Evolutionary conservation across 2,113 vertebrate species (phyloP).

Genomic region (Phaethon lepturus): DNA sequence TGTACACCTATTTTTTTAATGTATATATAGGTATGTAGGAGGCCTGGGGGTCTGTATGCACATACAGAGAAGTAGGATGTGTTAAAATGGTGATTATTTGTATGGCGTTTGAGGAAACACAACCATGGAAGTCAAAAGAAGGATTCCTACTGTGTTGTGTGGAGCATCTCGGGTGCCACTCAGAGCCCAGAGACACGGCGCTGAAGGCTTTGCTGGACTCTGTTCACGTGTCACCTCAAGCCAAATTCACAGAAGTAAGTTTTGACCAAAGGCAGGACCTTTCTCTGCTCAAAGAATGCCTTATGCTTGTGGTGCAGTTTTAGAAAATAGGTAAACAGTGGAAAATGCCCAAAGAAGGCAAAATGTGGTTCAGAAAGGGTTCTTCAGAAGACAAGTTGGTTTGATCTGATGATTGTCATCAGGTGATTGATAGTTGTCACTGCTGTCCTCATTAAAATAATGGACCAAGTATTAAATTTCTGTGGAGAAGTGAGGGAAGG

Average conservation of each 20-base stretch:
- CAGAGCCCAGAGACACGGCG: accelerated
- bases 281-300: not conserved
- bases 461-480: not conserved
- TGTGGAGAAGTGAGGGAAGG: not conserved
- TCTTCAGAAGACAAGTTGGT: not conserved
- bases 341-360: not conserved
- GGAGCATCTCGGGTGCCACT: not conserved
- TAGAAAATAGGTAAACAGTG: not conserved
- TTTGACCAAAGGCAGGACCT: not conserved
- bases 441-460: not conserved
- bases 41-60: not conserved
- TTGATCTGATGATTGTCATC: not conserved
- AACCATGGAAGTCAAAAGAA: not conserved
- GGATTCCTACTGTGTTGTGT: not conserved
- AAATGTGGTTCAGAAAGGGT: not conserved
- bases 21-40: not conserved
- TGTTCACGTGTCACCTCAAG: accelerated
- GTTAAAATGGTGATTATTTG: not conserved
- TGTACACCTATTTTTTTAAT: not conserved
- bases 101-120: not conserved
- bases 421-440: not conserved
- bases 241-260: not conserved
- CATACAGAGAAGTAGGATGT: accelerated
- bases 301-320: not conserved
- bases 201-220: not conserved